A percentile compares a stretch with the other conserved stretches of the same genome.
phyloP scores from a whole-genome alignment of 2,888 invertebrate species.

The Hydraecia micacea region DNA sequence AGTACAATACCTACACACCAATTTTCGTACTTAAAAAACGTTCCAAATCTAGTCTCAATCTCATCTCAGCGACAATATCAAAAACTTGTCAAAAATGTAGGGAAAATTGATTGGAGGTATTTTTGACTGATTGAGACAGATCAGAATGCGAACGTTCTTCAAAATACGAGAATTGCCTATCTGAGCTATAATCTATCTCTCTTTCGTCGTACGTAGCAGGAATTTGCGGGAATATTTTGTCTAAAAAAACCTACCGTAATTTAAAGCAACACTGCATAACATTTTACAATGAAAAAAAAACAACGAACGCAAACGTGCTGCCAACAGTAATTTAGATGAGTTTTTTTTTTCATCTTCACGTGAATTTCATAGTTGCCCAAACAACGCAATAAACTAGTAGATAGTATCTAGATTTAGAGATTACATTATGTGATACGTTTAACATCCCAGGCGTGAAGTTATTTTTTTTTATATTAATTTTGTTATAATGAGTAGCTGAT shows the following conservation, averaged over 20 bases:
- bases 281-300: not conserved
- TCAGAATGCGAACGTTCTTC: too few relatives aligned
- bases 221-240: not conserved
- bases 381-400: slow-evolving; percentile 68
- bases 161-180: not conserved
- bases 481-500: slow-evolving; percentile 30
- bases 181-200: not conserved
- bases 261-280: not conserved
- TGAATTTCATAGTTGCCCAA: slow-evolving; percentile 44
- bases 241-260: not conserved
- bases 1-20: not conserved
- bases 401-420: slow-evolving; percentile 69
- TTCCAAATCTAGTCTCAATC: too few relatives aligned
- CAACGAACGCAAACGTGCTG: not conserved
- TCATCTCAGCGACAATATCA: too few relatives aligned
- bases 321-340: slow-evolving; percentile 30
- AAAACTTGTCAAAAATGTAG: too few relatives aligned
- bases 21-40: too few relatives aligned
- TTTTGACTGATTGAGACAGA: too few relatives aligned
- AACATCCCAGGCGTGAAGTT: slow-evolving; percentile 71
- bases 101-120: too few relatives aligned
- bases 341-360: slow-evolving; percentile 42
- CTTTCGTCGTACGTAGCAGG: not conserved
- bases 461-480: too few relatives aligned
- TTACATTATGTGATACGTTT: slow-evolving; percentile 69